Conservation (phyloP, 2,797 vertebrate species). For the Enteromius fasciolatus region DNA sequence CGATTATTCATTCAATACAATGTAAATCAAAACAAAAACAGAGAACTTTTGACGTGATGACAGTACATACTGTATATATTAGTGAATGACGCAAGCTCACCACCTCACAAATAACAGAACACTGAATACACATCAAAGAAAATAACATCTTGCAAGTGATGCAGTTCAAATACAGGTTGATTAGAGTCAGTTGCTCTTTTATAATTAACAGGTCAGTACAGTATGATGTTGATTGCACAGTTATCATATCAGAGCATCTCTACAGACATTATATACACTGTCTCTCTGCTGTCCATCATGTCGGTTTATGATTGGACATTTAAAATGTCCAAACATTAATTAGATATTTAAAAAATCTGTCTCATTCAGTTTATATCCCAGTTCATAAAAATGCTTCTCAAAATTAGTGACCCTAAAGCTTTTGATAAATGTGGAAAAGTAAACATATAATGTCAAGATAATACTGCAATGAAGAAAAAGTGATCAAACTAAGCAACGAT, state of each 20-base stretch:
- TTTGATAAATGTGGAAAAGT: constrained; percentile 31
- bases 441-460: constrained; percentile 39
- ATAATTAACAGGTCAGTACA: constrained; percentile 23
- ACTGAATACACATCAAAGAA: not conserved
- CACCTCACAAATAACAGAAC: constrained; percentile 17
- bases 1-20: constrained; percentile 2
- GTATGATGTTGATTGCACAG: constrained; percentile 28
- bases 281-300: constrained; percentile 38
- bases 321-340: constrained; percentile 1
- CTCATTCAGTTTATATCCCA: constrained; percentile 20
- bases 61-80: constrained; percentile 44
- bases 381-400: constrained; percentile 20
- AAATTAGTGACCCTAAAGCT: constrained; percentile 25
- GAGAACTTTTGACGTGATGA: constrained; percentile 24
- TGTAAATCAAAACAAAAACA: constrained; percentile 23
- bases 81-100: constrained; percentile 30
- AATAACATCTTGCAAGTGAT: not conserved
- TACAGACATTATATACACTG: constrained; percentile 48
- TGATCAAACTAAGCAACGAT: constrained; percentile 21
- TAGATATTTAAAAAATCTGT: not conserved
- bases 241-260: constrained; percentile 36
- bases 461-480: constrained; percentile 45
- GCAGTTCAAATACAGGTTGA: constrained; percentile 16
- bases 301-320: constrained; percentile 20
- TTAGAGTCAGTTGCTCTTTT: constrained; percentile 16